Evolutionary conservation across 2,888 invertebrate genomes (phyloP).

Genomic region (Drosophila merina): DNA sequence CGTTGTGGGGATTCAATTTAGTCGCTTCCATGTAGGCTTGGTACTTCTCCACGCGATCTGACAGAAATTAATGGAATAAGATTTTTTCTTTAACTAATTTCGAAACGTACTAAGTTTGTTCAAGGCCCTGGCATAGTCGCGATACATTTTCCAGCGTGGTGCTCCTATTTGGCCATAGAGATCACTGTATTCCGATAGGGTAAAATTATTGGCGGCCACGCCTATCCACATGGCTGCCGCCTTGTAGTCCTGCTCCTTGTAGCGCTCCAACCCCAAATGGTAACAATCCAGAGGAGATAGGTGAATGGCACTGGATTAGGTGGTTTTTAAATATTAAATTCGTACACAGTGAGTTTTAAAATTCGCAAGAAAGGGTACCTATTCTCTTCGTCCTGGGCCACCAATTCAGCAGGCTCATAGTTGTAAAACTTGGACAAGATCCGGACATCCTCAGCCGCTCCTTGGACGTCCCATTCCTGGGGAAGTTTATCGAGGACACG

Average conservation of each 20-base stretch:
- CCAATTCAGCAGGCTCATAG: conserved; percentile 33
- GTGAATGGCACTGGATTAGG: conserved; percentile 18
- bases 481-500: conserved; percentile 28
- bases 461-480: not conserved
- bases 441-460: conserved; percentile 20
- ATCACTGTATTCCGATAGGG: conserved; percentile 7
- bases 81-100: not conserved
- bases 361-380: conserved; percentile 31
- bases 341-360: not conserved
- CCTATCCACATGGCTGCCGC: conserved; percentile 49
- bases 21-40: conserved; percentile 22
- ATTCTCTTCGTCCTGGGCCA: not conserved
- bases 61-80: not conserved
- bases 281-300: conserved; percentile 50
- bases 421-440: conserved; percentile 39
- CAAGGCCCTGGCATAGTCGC: conserved; percentile 32
- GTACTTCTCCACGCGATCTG: conserved; percentile 20
- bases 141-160: conserved; percentile 32
- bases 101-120: conserved; percentile 26
- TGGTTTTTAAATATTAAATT: not conserved
- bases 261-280: conserved; percentile 46
- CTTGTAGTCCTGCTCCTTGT: conserved; percentile 20
- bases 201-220: conserved; percentile 42
- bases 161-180: conserved; percentile 30
- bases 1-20: conserved; percentile 15